Evolutionary conservation across 2,797 vertebrate species (phyloP), one percentile per base, ranked within the genome.

Genomic region (Meda fulgida): DNA sequence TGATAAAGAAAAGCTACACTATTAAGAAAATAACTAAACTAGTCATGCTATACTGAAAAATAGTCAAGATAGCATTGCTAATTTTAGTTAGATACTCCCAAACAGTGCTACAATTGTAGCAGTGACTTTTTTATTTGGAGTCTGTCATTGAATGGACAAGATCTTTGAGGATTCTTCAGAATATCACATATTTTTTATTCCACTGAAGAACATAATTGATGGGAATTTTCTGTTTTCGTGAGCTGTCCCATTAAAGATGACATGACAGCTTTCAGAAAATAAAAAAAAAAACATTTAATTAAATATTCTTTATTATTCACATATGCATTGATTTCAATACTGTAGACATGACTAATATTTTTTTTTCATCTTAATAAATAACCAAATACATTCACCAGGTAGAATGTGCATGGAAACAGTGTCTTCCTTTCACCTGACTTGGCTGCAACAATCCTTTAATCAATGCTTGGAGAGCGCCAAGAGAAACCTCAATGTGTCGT

Each of bases 401-500:
- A 84, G 36, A 40, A 76, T 69, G 48, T 31, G 66, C 77, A 88
- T 86, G 71, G 67, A 86, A 83, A 80, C 60, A n/a, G 29, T 84
- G 77, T 77, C 80, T 81, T 79, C 81, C 58, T 77, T 83, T 86
- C 85, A 66, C 71, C 65, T 81, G 80, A 73, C 55, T 85, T 87
- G 81, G 81, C 78, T 87, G 67, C 36, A 3, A 43, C 13, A 13
- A 58, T 79, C 43, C 43, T 83, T 87, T 87, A 87, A 87, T 88
- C 79, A 79, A 82, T 82, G 75, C 79, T 72, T 79, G 73, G 73
- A 84, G 78, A 21, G 21, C 43, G 7, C 34, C 26, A 14, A 73
- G 76, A 75, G 46, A 81, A 80, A 83, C 80, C 83, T 82, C 36
- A 71, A 73, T 58, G 76, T 13, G 75, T 79, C 71, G 38, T 81